These are phyloP conservation scores for Bryconaethiops microstoma DNA, from an alignment of 2,797 vertebrate species.

Conservation along the genomic window DNA sequence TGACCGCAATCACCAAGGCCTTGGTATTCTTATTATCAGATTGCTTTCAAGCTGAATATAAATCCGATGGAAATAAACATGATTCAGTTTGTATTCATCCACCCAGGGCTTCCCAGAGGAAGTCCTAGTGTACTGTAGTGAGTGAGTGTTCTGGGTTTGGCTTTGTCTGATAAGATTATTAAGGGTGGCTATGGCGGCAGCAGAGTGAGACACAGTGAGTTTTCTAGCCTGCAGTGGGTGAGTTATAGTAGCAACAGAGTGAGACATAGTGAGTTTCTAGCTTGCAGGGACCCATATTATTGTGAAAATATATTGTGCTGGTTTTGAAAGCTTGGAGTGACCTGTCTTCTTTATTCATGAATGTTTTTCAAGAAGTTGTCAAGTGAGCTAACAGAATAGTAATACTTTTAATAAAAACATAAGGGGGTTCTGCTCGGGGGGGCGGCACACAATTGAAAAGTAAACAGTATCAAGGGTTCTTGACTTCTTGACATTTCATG, in stretches of 20 bases:
- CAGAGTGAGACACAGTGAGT: neutral
- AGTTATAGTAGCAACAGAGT: no score
- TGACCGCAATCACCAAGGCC: neutral
- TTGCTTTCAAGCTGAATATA: neutral
- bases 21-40: neutral
- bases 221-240: neutral
- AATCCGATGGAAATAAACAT: neutral
- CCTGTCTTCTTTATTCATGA: neutral
- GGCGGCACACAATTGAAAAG: no score
- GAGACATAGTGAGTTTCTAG: neutral
- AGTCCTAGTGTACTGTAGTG: neutral
- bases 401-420: no score
- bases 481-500: no score
- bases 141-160: neutral
- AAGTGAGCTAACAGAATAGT: neutral
- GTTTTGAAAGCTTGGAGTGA: neutral
- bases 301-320: neutral
- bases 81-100: neutral
- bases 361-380: neutral
- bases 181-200: neutral
- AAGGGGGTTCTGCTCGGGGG: no score
- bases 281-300: no score
- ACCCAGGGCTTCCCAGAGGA: conserved; percentile 1
- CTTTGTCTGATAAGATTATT: neutral
- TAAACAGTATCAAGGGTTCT: no score